phyloP scores from a whole-genome alignment of 2,113 vertebrate genomes.

The Paracanthobrama guichenoti region DNA sequence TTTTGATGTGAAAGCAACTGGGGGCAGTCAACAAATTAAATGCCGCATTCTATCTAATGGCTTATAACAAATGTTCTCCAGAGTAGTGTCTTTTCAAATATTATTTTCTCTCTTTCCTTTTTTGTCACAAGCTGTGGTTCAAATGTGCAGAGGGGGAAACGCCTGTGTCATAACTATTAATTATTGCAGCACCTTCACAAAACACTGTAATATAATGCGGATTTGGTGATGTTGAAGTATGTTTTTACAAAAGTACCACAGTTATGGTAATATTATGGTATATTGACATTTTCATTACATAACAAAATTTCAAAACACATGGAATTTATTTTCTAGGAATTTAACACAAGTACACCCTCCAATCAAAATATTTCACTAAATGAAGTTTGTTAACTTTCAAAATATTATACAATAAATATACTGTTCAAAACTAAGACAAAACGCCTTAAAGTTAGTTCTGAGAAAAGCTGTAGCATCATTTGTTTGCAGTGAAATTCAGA shows the following conservation, averaged over 20 bases:
- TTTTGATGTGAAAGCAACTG: conserved; percentile 57
- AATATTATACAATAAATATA: background rate
- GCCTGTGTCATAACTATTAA: conserved; percentile 51
- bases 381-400: background rate
- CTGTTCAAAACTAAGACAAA: background rate
- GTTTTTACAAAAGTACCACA: background rate
- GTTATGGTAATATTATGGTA: conserved; percentile 53
- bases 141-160: conserved; percentile 36
- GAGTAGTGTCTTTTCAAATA: conserved; percentile 53
- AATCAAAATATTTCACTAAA: background rate
- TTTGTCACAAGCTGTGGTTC: conserved; percentile 47
- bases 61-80: conserved; percentile 60
- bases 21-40: conserved; percentile 63
- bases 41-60: conserved; percentile 59
- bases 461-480: background rate
- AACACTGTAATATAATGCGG: conserved; percentile 41
- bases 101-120: conserved; percentile 50
- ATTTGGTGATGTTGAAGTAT: conserved; percentile 42
- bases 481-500: no score
- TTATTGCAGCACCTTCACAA: conserved; percentile 51
- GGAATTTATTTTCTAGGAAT: background rate
- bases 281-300: background rate
- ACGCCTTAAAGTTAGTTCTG: background rate
- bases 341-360: background rate
- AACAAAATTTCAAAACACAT: background rate